Evolutionary conservation across 2,797 vertebrate species (phyloP).

Genomic region (Eulemur rubriventer): DNA sequence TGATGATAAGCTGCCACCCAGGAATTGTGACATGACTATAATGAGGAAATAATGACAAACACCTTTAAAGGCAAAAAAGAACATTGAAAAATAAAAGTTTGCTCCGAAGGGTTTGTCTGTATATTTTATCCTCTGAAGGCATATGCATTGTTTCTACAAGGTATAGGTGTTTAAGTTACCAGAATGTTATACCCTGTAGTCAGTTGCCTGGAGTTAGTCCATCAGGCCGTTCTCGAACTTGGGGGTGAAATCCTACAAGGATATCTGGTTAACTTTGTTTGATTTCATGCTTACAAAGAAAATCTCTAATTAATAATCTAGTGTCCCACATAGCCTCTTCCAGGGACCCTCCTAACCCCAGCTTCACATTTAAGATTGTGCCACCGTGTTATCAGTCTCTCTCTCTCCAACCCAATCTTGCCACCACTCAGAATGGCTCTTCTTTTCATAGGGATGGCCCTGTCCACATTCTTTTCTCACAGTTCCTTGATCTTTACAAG

Average conservation of each 20-base stretch:
- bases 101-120: background rate
- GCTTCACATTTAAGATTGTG: background rate
- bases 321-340: background rate
- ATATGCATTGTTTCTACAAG: background rate
- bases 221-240: background rate
- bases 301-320: background rate
- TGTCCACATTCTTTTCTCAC: background rate
- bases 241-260: background rate
- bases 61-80: conserved; percentile 24
- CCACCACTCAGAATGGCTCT: background rate
- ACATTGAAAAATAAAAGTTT: background rate
- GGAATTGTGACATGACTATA: background rate
- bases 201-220: background rate
- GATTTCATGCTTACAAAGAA: background rate
- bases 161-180: background rate
- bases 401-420: background rate
- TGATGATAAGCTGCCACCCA: background rate
- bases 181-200: background rate
- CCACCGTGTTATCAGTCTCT: background rate
- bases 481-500: background rate
- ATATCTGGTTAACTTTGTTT: background rate
- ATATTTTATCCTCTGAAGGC: background rate
- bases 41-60: background rate
- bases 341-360: background rate
- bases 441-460: background rate